Percentiles rank a stretch among this genome's conserved stretches.
Evolutionary conservation across 2,797 vertebrate genomes (phyloP).

Genomic region (Pantherophis alleghaniensis): DNA sequence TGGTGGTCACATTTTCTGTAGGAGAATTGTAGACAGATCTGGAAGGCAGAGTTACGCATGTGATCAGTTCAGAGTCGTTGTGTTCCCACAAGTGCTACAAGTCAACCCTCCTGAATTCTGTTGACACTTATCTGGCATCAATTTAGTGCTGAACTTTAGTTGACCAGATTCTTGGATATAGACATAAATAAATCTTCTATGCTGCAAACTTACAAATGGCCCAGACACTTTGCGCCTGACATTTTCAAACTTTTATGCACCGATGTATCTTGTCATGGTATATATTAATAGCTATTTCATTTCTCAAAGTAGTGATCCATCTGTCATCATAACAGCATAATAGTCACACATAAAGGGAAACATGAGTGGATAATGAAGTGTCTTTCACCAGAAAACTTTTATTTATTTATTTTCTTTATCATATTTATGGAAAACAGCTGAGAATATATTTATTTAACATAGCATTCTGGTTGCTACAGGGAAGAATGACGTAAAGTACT

Average conservation of each 20-base stretch:
- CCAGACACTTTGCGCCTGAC: too few species aligned
- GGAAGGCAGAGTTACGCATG: background rate
- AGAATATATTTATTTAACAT: background rate
- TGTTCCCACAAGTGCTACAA: background rate
- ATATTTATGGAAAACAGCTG: background rate
- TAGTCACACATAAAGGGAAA: background rate
- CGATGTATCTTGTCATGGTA: background rate
- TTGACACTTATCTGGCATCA: background rate
- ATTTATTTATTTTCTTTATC: background rate
- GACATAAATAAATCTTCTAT: too few species aligned
- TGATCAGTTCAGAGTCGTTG: background rate
- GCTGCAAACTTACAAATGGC: too few species aligned
- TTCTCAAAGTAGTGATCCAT: background rate
- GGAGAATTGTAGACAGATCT: background rate
- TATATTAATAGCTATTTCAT: background rate
- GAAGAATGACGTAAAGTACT: background rate
- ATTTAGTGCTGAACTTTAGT: too few species aligned
- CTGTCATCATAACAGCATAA: background rate
- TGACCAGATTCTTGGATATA: too few species aligned
- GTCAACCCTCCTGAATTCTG: background rate
- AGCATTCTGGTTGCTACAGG: background rate
- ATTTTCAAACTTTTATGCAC: background rate
- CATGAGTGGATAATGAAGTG: background rate
- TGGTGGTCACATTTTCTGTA: background rate
- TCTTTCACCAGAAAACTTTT: background rate